phyloP scores from a whole-genome alignment of 2,113 vertebrate species.

The Natator depressus region DNA sequence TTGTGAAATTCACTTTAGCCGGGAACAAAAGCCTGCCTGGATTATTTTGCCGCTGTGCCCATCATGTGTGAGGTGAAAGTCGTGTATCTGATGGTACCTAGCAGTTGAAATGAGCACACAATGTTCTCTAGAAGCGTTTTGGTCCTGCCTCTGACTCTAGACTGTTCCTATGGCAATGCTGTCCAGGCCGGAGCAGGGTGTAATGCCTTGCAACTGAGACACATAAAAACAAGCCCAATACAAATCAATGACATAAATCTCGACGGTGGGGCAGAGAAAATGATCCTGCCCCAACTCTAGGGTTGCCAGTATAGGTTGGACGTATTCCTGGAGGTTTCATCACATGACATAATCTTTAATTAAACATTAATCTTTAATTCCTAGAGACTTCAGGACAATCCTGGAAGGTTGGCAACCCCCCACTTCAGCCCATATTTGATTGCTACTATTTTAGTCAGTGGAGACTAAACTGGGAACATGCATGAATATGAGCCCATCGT shows the following conservation, averaged over 20 bases:
- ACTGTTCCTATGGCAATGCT: background rate
- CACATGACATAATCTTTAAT: background rate
- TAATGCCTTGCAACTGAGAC: background rate
- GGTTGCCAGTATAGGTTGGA: background rate
- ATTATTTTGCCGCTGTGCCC: slow-evolving; percentile 48
- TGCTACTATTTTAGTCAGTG: background rate
- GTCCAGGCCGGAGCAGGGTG: background rate
- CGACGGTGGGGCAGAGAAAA: background rate
- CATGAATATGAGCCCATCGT: background rate
- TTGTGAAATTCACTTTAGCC: slow-evolving; percentile 62
- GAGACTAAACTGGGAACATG: background rate
- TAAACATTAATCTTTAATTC: background rate
- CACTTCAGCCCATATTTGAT: background rate
- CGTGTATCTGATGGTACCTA: slow-evolving; percentile 27
- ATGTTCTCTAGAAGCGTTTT: background rate
- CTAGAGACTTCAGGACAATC: background rate
- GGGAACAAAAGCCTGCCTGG: slow-evolving; percentile 11
- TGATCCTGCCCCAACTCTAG: background rate
- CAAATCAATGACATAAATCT: background rate
- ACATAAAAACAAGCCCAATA: background rate
- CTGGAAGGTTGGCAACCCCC: background rate
- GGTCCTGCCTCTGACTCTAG: background rate
- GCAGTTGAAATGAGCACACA: background rate
- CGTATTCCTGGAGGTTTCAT: background rate
- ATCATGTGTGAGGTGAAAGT: slow-evolving; percentile 39